phyloP scores from a whole-genome alignment of 2,113 vertebrate genomes.

The Merops nubicus region DNA sequence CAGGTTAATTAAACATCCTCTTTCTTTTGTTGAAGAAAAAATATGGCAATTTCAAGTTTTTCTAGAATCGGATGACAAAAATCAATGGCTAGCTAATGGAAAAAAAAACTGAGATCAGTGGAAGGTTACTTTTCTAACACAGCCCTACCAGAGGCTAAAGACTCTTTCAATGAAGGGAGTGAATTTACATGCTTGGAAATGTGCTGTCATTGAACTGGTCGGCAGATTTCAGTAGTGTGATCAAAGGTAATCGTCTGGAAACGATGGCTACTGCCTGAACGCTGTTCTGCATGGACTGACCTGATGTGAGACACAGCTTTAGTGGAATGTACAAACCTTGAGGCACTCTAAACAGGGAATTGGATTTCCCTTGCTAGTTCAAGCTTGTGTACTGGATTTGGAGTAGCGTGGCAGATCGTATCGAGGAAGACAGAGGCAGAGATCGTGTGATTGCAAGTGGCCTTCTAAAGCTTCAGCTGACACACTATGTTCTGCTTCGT shows the following conservation, averaged over 20 bases:
- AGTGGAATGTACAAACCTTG: not conserved
- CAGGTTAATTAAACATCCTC: not conserved
- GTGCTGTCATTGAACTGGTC: fast-evolving
- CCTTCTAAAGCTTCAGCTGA: not conserved
- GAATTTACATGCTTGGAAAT: not conserved
- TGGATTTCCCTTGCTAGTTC: not conserved
- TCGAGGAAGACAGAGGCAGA: not conserved
- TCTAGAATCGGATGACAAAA: not conserved
- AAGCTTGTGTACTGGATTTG: fast-evolving
- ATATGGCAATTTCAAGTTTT: not conserved
- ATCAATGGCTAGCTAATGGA: not conserved
- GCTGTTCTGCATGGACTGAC: not conserved
- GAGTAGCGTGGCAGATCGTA: not conserved
- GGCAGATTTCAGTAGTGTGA: not conserved
- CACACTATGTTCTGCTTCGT: not conserved
- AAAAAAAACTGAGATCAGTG: not conserved
- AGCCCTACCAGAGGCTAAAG: not conserved
- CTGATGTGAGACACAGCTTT: not conserved
- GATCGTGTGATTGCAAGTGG: not conserved
- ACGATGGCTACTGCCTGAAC: not conserved
- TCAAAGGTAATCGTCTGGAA: not conserved
- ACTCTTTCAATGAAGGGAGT: not conserved
- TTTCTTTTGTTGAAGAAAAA: not conserved
- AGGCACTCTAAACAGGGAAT: not conserved
- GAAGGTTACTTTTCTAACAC: not conserved